These are phyloP conservation scores for Zaprionus capensis DNA, from an alignment of 1,140 invertebrate genomes.

Conservation along the genomic window DNA sequence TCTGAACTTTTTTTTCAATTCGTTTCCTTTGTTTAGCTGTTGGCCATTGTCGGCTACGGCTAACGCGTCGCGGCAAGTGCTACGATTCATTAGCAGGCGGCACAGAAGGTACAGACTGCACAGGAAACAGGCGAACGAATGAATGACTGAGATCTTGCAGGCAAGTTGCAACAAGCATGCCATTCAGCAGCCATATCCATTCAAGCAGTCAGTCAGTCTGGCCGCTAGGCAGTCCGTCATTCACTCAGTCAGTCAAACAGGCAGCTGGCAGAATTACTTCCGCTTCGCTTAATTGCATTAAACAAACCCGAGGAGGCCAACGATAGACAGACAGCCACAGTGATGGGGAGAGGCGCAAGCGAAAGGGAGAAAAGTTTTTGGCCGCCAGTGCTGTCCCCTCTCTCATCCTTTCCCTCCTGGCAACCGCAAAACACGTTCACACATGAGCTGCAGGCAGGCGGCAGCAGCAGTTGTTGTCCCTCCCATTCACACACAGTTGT, in stretches of 20 bases:
- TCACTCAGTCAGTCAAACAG: slow-evolving; percentile 36
- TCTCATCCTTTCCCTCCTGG: not conserved
- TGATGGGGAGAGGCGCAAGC: slow-evolving; percentile 4
- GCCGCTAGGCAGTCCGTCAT: slow-evolving; percentile 35
- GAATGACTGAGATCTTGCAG: slow-evolving; percentile 23
- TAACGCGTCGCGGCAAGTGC: slow-evolving; percentile 50
- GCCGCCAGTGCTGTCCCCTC: slow-evolving; percentile 13
- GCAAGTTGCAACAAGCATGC: slow-evolving; percentile 29
- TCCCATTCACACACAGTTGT: slow-evolving; percentile 2
- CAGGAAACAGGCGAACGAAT: slow-evolving; percentile 19
- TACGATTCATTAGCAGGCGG: slow-evolving; percentile 57
- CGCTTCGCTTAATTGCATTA: slow-evolving; percentile 77
- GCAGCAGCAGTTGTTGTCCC: slow-evolving; percentile 14
- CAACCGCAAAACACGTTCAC: slow-evolving; percentile 78
- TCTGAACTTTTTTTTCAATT: not conserved
- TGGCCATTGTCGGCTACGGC: slow-evolving; percentile 47
- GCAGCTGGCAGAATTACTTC: slow-evolving; percentile 67
- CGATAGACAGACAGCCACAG: slow-evolving; percentile 35
- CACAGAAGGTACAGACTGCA: slow-evolving; percentile 7
- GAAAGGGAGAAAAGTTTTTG: slow-evolving; percentile 40
- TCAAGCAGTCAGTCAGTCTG: slow-evolving; percentile 28
- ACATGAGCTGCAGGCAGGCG: slow-evolving; percentile 62
- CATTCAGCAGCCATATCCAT: slow-evolving; percentile 49
- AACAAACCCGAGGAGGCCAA: slow-evolving; percentile 55
- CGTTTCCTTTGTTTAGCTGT: slow-evolving; percentile 48